A percentile compares a stretch with the other conserved stretches of the same genome.
phyloP scores from a whole-genome alignment of 2,888 invertebrate species.

The Brachyptera putata region DNA sequence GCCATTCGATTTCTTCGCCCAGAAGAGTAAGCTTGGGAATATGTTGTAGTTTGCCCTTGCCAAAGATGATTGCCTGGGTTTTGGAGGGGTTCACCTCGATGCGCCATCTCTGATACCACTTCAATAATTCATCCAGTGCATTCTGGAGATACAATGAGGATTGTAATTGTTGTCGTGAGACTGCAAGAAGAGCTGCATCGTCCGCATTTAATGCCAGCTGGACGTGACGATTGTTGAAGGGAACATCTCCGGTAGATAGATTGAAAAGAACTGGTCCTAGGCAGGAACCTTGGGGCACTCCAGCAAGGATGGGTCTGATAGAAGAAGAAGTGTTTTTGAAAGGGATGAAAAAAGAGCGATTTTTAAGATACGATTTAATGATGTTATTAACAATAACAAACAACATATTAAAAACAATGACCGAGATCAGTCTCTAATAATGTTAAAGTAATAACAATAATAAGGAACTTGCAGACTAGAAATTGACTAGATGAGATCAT shows the following conservation, averaged over 20 bases:
- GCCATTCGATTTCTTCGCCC: too few relatives aligned
- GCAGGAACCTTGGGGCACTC: constrained; percentile 19
- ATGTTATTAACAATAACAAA: too few relatives aligned
- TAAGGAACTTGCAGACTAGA: too few relatives aligned
- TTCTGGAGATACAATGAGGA: not conserved
- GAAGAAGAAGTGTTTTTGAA: not conserved
- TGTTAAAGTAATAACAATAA: too few relatives aligned
- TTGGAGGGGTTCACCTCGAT: not conserved
- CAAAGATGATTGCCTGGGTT: constrained; percentile 1
- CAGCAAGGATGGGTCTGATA: not conserved
- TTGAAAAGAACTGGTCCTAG: constrained; percentile 16
- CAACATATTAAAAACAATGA: too few relatives aligned
- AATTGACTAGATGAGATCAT: too few relatives aligned
- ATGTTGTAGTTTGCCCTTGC: not conserved
- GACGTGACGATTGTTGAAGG: not conserved
- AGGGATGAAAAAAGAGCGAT: not conserved
- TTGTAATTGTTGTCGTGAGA: not conserved
- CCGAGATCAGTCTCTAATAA: too few relatives aligned
- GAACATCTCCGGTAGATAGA: constrained; percentile 18
- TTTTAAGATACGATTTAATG: not conserved
- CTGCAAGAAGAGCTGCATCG: not conserved
- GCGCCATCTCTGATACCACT: constrained; percentile 8
- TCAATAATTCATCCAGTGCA: not conserved
- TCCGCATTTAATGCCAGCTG: not conserved
- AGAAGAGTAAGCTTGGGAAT: not conserved